Base-by-base conservation (phyloP, 2,888 invertebrate genomes). In the Taphrorychus bicolor region DNA sequence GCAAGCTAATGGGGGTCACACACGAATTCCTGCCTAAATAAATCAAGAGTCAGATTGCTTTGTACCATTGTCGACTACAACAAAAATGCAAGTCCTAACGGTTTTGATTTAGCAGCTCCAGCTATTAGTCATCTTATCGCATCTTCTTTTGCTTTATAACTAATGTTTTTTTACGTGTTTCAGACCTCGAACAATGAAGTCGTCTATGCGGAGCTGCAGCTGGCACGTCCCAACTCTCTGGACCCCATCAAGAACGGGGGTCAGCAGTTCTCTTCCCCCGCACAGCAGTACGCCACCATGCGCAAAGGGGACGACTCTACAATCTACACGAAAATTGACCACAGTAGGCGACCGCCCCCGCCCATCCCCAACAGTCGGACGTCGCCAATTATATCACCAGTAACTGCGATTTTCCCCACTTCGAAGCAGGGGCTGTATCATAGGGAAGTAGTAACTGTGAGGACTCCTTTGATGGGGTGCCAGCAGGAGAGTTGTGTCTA, bases 241-340 rank as follows among this genome's bases (percentile, higher is more conserved):
- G 85, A 84, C 52, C 73, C 80, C 16, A 75, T 79, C 62, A 81
- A 81, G 73, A 81, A 81, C 77, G 77, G 84, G 54, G 79, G 77
- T 51, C 79, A 76, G 67, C 57, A 76, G 67, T 42, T 77, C 74
- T 48, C 21, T 16, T 49, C 52, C 7, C 23, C 58, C 3, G 42
- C 57, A 14, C 71, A 66, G 40, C 80, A 79, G 71, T 80, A 78
- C 69, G 83, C 78, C 71, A 82, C 75, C 71, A 77, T 75, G 57
- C 78, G 82, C 18, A 80, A 79, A 62, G 79, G 76, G 52, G 88
- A 89, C 74, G 90, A 90, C 76, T 86, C 90, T 59, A 89, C 89
- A 76, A 88, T 90, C 78, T 90, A 91, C 81, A 90, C 91, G 68
- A 89, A 90, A 83, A 90, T 91, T 81, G 90, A 90, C 82, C 90